Base-by-base conservation (phyloP, 2,888 invertebrate genomes). In the Zaprionus obscuricornis region DNA sequence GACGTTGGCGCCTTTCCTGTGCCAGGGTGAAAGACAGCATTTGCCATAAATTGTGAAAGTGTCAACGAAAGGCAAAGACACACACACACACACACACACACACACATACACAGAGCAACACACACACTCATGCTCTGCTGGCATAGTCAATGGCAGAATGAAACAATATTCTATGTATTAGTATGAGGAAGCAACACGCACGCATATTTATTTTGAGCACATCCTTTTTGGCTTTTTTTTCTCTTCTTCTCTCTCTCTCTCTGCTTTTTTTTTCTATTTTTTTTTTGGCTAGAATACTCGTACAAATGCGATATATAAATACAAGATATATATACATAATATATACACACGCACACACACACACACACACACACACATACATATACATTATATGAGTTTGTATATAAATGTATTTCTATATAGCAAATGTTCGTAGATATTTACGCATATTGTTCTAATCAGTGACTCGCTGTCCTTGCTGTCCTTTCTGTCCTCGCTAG, bases 11-110 rank as follows among this genome's bases (percentile, higher is more conserved):
- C 75, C 83, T 82, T 74, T 67, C 66, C 66, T 64, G 71, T 63
- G 78, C 63, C 63, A 64, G 74, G 77, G 81, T 67, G 72, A 72
- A 74, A 79, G 79, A 82, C 78, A 77, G 82, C 73, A 68, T 73
- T 79, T 71, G 76, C 85, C 78, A 87, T 87, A 87, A 87, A 87
- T 87, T 85, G 86, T 73, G 68, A 74, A 87, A 86, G 86, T 87
- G 87, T 87, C 87, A 87, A 83, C 84, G 84, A 77, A 81, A 84
- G 81, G 74, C 79, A 79, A 66, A 74, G 67, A 66, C 66, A 52
- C 57, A 81, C 42, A 57, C 33, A 56, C 33, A 54, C 51, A 36
- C 40, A 39, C 43, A 39, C 17, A 42, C 18, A 45, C 10, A 33
- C 2, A 16, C 17, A 36, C 40, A 39, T 29, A 40, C 37, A 45